Evolutionary conservation across 2,888 invertebrate species (phyloP).

Genomic region (Steinernema scapterisci): DNA sequence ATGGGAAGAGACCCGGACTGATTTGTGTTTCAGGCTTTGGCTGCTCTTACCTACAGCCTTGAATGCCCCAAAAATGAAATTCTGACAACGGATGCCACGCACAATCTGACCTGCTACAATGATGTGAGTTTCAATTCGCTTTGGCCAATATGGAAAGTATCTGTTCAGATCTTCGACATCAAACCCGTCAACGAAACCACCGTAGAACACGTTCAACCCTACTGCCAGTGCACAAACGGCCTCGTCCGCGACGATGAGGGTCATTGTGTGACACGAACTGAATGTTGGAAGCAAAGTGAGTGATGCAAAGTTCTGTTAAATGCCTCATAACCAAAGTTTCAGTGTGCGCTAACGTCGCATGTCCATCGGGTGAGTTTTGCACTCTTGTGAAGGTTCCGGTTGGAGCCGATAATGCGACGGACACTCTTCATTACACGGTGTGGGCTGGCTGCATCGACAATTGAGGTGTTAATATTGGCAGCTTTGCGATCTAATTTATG

Average conservation of each 20-base stretch:
- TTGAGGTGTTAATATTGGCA: neutral
- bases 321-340: neutral
- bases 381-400: conserved; percentile 13
- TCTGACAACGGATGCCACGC: neutral
- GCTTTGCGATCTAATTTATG: neutral
- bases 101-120: conserved; percentile 20
- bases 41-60: neutral
- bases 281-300: conserved; percentile 21
- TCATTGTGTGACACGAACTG: conserved; percentile 5
- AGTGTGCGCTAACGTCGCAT: conserved; percentile 23
- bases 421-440: conserved; percentile 12
- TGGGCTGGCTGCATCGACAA: conserved; percentile 12
- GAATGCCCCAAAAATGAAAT: conserved; percentile 23
- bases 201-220: neutral
- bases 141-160: neutral
- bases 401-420: neutral
- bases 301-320: neutral
- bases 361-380: neutral
- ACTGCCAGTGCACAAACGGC: conserved; percentile 9
- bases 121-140: neutral
- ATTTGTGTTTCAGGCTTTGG: neutral
- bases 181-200: neutral
- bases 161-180: conserved; percentile 9
- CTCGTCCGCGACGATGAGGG: conserved; percentile 23
- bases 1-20: neutral